These are phyloP conservation scores for Catamblyrhynchus diadema DNA, from an alignment of 2,797 vertebrate species.

Conservation along the genomic window DNA sequence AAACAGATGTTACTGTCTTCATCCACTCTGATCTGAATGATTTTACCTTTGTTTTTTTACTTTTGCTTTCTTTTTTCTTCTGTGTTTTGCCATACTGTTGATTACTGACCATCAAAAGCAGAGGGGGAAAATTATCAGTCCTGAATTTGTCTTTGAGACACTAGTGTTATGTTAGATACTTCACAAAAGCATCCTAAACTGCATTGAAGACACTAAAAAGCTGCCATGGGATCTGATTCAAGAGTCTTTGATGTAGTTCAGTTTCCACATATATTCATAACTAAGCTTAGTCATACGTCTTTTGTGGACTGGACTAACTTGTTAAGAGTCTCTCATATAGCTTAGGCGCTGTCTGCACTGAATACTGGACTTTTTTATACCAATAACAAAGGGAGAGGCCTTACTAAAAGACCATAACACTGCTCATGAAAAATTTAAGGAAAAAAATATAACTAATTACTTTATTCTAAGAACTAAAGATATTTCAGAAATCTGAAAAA, in stretches of 20 bases:
- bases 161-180: neutral
- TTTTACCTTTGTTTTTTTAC: neutral
- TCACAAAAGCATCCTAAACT: neutral
- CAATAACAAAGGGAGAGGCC: neutral
- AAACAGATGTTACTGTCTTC: neutral
- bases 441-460: neutral
- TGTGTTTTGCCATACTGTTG: neutral
- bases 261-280: neutral
- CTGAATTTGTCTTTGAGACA: neutral
- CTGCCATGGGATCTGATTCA: neutral
- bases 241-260: neutral
- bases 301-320: neutral
- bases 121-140: neutral
- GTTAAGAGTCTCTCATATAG: neutral
- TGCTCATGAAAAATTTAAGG: neutral
- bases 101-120: neutral
- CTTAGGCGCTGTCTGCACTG: neutral
- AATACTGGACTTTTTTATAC: neutral
- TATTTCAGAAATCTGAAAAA: neutral
- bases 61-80: neutral
- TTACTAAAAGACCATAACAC: neutral
- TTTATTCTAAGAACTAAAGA: neutral
- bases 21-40: neutral
- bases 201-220: neutral
- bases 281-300: neutral